Evolutionary conservation across 2,113 vertebrate genomes (phyloP).

Genomic region (Plotosus lineatus): DNA sequence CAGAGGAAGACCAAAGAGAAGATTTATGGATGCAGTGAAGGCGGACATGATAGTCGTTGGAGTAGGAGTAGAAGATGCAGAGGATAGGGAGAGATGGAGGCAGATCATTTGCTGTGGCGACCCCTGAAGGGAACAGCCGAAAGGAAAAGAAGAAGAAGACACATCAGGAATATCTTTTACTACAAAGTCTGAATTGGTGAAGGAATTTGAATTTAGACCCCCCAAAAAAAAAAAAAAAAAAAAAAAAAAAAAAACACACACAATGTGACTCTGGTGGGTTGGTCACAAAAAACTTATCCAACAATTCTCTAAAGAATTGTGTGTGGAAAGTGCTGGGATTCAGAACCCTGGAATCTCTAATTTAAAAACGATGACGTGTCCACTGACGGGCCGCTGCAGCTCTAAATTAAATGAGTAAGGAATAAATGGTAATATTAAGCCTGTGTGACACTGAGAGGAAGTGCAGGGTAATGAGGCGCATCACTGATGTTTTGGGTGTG

Average conservation of each 20-base stretch:
- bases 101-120: too few relatives aligned
- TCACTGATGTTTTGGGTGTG: conserved; percentile 24
- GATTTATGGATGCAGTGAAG: too few relatives aligned
- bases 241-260: too few relatives aligned
- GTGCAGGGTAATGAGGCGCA: conserved; percentile 70
- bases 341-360: conserved; percentile 77
- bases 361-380: conserved; percentile 72
- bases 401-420: conserved; percentile 81
- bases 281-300: conserved; percentile 54
- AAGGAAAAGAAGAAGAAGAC: not conserved
- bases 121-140: too few relatives aligned
- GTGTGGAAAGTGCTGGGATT: conserved; percentile 71
- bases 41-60: too few relatives aligned
- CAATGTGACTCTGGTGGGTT: conserved; percentile 80
- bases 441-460: conserved; percentile 76
- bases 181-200: not conserved
- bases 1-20: too few relatives aligned
- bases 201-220: conserved; percentile 38
- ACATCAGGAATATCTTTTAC: not conserved
- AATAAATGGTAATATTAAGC: conserved; percentile 81
- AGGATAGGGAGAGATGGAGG: too few relatives aligned
- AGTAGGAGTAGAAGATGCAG: too few relatives aligned
- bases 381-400: conserved; percentile 75
- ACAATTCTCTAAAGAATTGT: conserved; percentile 73
- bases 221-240: too few relatives aligned